Conservation (phyloP, 2,888 invertebrate species). For the Alitta virens region DNA sequence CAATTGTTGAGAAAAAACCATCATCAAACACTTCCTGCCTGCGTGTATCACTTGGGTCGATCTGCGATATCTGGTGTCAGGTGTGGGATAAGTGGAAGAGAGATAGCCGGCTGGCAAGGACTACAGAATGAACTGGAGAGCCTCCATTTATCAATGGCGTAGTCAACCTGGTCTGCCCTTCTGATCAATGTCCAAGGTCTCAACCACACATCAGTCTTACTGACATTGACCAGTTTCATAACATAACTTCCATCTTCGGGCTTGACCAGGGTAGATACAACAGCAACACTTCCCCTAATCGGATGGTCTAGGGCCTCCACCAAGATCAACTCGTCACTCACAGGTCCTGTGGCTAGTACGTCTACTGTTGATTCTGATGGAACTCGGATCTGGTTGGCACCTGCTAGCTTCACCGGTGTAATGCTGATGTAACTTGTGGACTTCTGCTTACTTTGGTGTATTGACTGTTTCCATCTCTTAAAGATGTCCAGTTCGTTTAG, state of each 20-base stretch:
- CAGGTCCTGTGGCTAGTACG: not conserved
- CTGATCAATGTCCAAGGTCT: not conserved
- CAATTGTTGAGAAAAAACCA: too few species aligned
- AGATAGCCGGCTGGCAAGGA: too few species aligned
- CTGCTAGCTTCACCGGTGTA: not conserved
- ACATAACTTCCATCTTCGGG: not conserved
- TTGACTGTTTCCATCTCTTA: not conserved
- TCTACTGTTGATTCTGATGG: slow-evolving; percentile 1
- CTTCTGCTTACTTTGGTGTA: not conserved
- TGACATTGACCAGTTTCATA: not conserved
- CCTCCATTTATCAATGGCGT: too few species aligned
- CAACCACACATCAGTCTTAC: not conserved
- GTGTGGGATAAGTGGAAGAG: too few species aligned
- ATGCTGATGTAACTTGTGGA: too few species aligned
- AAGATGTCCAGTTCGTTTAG: not conserved
- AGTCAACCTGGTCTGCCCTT: not conserved
- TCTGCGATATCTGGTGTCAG: too few species aligned
- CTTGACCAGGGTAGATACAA: not conserved
- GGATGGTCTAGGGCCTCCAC: too few species aligned
- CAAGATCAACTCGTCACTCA: not conserved
- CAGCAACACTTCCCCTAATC: too few species aligned
- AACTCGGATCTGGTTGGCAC: not conserved
- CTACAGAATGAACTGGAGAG: too few species aligned
- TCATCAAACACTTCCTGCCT: too few species aligned
- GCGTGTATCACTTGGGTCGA: too few species aligned